Conservation (phyloP, 2,888 invertebrate species). For the Melangyna quadrimaculata region DNA sequence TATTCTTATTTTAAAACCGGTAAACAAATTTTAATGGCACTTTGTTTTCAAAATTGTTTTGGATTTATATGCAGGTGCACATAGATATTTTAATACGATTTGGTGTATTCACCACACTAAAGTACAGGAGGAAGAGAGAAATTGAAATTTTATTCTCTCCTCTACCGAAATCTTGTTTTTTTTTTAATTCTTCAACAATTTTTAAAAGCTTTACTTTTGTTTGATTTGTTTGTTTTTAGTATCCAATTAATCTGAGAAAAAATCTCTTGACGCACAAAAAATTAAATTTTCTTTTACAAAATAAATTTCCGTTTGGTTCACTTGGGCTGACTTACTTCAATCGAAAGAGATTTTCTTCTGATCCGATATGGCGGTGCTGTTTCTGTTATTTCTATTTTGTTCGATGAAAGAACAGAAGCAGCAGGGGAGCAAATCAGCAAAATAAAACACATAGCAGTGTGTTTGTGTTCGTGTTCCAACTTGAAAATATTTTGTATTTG, state of each 20-base stretch:
- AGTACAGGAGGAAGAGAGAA: conserved; percentile 59
- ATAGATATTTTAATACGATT: not conserved
- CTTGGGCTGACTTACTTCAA: conserved; percentile 32
- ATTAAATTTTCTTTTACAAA: conserved; percentile 11
- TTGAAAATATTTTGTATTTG: conserved; percentile 1
- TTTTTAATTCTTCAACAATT: conserved; percentile 1
- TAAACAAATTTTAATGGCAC: not conserved
- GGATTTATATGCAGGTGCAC: not conserved
- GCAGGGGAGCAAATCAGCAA: conserved; percentile 27
- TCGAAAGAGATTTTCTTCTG: conserved; percentile 67
- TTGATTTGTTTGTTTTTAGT: not conserved
- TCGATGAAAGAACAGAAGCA: conserved; percentile 14
- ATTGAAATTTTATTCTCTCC: conserved; percentile 47
- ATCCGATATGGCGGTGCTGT: conserved; percentile 51
- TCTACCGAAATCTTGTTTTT: conserved; percentile 30
- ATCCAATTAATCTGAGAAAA: conserved; percentile 27
- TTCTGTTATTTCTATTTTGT: conserved; percentile 71
- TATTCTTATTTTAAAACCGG: not conserved
- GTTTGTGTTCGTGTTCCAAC: conserved; percentile 7
- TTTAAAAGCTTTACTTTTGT: not conserved
- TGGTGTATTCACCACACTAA: conserved; percentile 43
- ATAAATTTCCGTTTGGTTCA: conserved; percentile 18
- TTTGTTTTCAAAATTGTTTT: not conserved
- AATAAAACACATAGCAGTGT: not conserved
- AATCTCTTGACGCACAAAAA: conserved; percentile 45